Conservation (phyloP, 2,797 vertebrate species). For the Emys orbicularis region DNA sequence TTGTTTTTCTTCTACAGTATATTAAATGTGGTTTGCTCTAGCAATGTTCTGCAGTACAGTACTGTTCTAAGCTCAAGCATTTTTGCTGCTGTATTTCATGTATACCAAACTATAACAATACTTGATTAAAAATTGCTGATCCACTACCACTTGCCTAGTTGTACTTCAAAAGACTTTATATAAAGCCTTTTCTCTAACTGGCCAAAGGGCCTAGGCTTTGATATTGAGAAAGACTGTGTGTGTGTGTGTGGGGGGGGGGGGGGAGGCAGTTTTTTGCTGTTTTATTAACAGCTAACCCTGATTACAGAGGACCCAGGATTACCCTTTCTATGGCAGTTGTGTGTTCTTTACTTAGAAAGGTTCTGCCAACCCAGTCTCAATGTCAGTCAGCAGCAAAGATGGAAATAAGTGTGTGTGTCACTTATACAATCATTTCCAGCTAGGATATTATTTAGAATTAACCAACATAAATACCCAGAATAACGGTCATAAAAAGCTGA, state of each 20-base stretch:
- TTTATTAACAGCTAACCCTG: slow-evolving; percentile 62
- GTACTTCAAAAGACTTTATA: neutral
- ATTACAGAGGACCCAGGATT: slow-evolving; percentile 54
- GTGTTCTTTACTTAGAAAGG: slow-evolving; percentile 37
- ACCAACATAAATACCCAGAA: slow-evolving; percentile 70
- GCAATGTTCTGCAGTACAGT: slow-evolving; percentile 47
- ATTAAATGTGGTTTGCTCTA: slow-evolving; percentile 60
- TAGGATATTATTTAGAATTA: slow-evolving; percentile 68
- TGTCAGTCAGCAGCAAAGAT: slow-evolving; percentile 71
- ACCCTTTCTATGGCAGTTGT: slow-evolving; percentile 53
- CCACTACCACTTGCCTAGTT: slow-evolving; percentile 5
- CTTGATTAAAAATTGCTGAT: neutral
- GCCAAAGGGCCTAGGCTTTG: neutral
- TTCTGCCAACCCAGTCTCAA: slow-evolving; percentile 61
- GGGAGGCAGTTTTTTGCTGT: slow-evolving; percentile 59
- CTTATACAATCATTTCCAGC: slow-evolving; percentile 59
- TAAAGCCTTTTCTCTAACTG: neutral
- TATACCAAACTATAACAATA: slow-evolving; percentile 16
- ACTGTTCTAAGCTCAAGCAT: slow-evolving; percentile 67
- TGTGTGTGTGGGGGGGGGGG: neutral
- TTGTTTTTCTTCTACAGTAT: slow-evolving; percentile 63
- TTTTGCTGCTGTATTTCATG: slow-evolving; percentile 52
- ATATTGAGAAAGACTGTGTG: neutral
- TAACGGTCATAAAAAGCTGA: slow-evolving; percentile 59
- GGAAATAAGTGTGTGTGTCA: slow-evolving; percentile 47